phyloP scores from a whole-genome alignment of 2,888 invertebrate species.

The Catocala nupta region DNA sequence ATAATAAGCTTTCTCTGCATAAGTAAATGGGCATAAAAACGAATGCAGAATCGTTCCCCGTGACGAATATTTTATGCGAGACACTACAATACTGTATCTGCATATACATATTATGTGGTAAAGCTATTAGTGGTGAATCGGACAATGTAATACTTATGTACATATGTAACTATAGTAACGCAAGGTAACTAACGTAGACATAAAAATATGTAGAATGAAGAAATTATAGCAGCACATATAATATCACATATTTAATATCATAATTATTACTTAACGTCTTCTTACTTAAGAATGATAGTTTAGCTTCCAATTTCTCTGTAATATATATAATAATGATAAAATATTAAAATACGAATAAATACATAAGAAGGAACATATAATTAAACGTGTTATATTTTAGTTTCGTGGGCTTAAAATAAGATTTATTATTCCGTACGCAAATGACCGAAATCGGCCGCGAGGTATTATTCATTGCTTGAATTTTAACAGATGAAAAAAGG shows the following conservation, averaged over 20 bases:
- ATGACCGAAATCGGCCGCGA: no score
- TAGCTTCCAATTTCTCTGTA: neutral
- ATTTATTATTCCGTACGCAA: no score
- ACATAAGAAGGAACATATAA: no score
- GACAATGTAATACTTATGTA: slow-evolving; percentile 32
- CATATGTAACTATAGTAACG: slow-evolving; percentile 4
- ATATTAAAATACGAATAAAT: no score
- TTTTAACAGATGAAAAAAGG: no score
- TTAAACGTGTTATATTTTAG: no score
- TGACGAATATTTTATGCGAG: slow-evolving; percentile 73
- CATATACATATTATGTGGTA: slow-evolving; percentile 38
- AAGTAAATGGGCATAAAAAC: slow-evolving; percentile 67
- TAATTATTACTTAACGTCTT: slow-evolving; percentile 10
- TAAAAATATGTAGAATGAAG: slow-evolving; percentile 9
- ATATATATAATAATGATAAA: no score
- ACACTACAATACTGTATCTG: slow-evolving; percentile 55
- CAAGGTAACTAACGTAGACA: slow-evolving; percentile 12
- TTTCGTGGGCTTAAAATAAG: no score
- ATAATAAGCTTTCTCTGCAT: slow-evolving; percentile 75
- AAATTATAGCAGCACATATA: slow-evolving; percentile 17
- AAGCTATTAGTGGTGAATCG: slow-evolving; percentile 31
- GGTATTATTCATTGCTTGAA: no score
- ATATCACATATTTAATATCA: slow-evolving; percentile 21
- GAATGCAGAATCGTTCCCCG: slow-evolving; percentile 70
- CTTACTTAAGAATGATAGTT: neutral